These are phyloP conservation scores for Aselliscus stoliczkanus DNA, from an alignment of 2,797 vertebrate genomes.

Conservation along the genomic window DNA sequence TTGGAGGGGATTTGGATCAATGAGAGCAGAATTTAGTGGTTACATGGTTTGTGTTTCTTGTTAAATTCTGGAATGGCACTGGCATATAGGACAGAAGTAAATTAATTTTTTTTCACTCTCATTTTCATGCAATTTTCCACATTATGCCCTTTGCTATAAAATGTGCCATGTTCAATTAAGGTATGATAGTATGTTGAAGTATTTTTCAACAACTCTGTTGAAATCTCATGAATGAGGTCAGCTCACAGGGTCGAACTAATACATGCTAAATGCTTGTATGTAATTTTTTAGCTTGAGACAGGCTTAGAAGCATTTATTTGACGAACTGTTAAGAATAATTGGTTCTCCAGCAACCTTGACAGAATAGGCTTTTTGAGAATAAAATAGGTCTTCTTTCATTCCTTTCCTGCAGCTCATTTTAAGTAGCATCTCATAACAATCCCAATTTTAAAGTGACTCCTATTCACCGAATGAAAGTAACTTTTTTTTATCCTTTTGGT, in stretches of 20 bases:
- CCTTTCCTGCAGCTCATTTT: constrained; percentile 28
- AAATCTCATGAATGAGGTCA: constrained; percentile 55
- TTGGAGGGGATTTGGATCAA: not conserved
- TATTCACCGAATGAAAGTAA: constrained; percentile 41
- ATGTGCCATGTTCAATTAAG: constrained; percentile 66
- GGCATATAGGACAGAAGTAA: not conserved
- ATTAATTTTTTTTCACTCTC: constrained; percentile 64
- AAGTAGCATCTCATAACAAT: constrained; percentile 57
- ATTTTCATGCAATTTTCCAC: constrained; percentile 64
- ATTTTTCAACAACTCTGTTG: constrained; percentile 63
- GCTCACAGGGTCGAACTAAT: constrained; percentile 67
- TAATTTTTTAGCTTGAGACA: constrained; percentile 59
- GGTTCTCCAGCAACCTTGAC: constrained; percentile 51
- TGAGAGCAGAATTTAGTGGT: not conserved
- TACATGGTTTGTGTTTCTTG: constrained; percentile 38
- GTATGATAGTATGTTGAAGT: constrained; percentile 58
- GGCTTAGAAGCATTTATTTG: constrained; percentile 44
- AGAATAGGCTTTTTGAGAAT: constrained; percentile 64
- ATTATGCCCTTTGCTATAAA: constrained; percentile 45
- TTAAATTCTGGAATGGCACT: constrained; percentile 44
- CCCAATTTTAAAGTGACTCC: constrained; percentile 32
- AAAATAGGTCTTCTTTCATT: constrained; percentile 43
- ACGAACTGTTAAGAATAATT: constrained; percentile 58
- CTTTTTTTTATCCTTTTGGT: constrained; percentile 47
- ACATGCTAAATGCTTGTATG: constrained; percentile 75